These are phyloP conservation scores for Formica selysi DNA, from an alignment of 1,140 invertebrate genomes.

Conservation along the genomic window DNA sequence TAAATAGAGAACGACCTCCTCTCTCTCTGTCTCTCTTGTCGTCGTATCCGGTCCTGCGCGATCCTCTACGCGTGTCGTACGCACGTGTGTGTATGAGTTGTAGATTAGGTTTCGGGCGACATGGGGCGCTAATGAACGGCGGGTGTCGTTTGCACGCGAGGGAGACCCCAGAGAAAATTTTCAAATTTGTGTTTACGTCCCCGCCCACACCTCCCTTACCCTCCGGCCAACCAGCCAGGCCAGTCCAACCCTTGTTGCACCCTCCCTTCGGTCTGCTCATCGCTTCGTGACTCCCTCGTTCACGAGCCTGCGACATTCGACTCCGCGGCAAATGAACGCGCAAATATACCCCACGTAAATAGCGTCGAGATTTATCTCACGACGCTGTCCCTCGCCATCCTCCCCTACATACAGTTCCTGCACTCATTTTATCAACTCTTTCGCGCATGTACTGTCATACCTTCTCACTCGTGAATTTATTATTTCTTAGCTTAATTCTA, in stretches of 20 bases:
- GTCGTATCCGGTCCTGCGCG: slow-evolving; percentile 28
- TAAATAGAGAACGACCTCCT: slow-evolving; percentile 68
- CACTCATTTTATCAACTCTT: slow-evolving; percentile 9
- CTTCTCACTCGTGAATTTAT: slow-evolving; percentile 17
- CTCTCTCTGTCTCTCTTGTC: neutral
- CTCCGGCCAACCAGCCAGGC: slow-evolving; percentile 1
- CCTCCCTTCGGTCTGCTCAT: neutral
- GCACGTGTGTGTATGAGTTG: slow-evolving; percentile 51
- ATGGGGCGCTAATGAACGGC: slow-evolving; percentile 81
- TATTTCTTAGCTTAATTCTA: slow-evolving; percentile 17
- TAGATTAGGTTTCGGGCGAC: slow-evolving; percentile 78
- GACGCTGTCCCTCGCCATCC: slow-evolving; percentile 6
- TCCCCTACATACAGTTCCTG: neutral
- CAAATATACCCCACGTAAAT: slow-evolving; percentile 69
- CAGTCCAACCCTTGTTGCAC: slow-evolving; percentile 18
- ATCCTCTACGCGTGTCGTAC: slow-evolving; percentile 41
- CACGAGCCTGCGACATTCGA: slow-evolving; percentile 34
- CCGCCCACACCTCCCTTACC: too few species aligned
- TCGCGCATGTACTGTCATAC: neutral
- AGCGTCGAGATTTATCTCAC: slow-evolving; percentile 65
- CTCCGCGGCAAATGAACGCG: slow-evolving; percentile 64
- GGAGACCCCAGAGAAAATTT: slow-evolving; percentile 71
- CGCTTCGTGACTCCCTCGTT: slow-evolving; percentile 13
- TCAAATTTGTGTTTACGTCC: slow-evolving; percentile 74
- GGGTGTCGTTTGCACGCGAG: slow-evolving; percentile 78